These are phyloP conservation scores for Morinoia aosen DNA, from an alignment of 2,888 invertebrate genomes.

Conservation along the genomic window DNA sequence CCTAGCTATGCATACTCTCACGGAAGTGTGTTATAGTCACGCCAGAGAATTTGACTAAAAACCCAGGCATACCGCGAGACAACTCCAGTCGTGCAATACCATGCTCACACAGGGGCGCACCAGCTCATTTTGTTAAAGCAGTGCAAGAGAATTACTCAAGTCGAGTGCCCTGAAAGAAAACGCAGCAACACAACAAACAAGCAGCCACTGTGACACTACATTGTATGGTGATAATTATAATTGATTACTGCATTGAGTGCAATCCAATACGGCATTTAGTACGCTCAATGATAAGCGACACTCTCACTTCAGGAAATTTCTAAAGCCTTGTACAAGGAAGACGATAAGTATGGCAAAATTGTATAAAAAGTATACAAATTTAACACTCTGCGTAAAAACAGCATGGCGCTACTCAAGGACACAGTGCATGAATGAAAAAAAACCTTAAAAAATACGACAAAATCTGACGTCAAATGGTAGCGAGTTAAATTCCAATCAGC, in stretches of 20 bases:
- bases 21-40: not conserved
- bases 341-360: not conserved
- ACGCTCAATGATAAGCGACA: not conserved
- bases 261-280: not conserved
- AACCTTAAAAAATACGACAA: not conserved
- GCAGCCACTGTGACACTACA: not conserved
- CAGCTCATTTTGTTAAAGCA: not conserved
- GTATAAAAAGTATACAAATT: not conserved
- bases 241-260: not conserved
- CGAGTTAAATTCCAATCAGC: not conserved
- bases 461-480: not conserved
- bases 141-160: not conserved
- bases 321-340: not conserved
- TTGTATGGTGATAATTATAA: not conserved
- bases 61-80: not conserved
- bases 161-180: not conserved
- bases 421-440: not conserved
- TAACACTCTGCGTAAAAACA: not conserved
- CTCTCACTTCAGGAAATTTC: not conserved
- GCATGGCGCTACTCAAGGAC: not conserved
- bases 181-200: not conserved
- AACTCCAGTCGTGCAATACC: not conserved
- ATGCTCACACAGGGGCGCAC: not conserved
- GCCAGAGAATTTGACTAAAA: not conserved
- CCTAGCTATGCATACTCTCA: not conserved